Evolutionary conservation across 2,797 vertebrate genomes (phyloP).

Genomic region (Falco rusticolus): DNA sequence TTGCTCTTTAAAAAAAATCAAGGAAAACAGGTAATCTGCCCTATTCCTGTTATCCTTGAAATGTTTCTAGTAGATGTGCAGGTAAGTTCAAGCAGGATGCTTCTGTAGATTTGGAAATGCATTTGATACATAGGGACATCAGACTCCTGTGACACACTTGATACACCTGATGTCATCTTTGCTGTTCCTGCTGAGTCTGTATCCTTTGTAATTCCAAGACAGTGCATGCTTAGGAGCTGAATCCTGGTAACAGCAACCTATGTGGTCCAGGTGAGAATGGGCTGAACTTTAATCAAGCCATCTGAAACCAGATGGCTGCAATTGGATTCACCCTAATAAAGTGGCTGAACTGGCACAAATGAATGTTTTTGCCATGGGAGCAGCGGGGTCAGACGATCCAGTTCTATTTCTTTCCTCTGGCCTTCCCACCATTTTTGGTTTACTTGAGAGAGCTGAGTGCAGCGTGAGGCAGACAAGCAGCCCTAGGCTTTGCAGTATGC

Average conservation of each 20-base stretch:
- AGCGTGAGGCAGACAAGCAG: not conserved
- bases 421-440: not conserved
- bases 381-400: not conserved
- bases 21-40: not conserved
- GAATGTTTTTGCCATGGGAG: not conserved
- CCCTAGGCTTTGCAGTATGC: not conserved
- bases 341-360: not conserved
- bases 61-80: not conserved
- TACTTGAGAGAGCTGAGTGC: not conserved
- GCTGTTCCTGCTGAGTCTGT: not conserved
- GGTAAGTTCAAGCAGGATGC: not conserved
- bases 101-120: not conserved
- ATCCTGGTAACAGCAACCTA: not conserved
- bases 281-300: not conserved
- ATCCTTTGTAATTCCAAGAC: not conserved
- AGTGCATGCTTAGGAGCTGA: not conserved
- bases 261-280: not conserved
- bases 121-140: fast-evolving
- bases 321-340: not conserved
- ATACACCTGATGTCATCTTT: not conserved
- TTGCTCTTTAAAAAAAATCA: not conserved
- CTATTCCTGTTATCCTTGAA: not conserved
- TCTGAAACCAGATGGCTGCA: not conserved
- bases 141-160: not conserved
- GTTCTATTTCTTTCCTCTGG: not conserved